Conservation (phyloP, 92 coral and sea anemone genomes). For the Pocillopora grandis region DNA sequence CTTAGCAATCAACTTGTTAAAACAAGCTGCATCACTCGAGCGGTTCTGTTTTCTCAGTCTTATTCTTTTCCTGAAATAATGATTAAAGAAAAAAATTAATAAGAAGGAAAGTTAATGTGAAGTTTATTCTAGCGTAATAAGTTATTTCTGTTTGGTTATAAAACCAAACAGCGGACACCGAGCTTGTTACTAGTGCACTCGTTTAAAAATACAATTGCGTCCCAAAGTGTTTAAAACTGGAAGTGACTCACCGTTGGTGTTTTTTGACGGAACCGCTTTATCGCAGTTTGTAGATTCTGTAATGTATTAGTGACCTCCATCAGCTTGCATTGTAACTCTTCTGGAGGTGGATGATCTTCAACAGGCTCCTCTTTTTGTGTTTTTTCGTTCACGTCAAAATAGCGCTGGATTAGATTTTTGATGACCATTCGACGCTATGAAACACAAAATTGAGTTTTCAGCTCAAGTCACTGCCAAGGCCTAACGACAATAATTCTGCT, state of each 20-base stretch:
- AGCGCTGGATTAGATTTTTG: constrained; percentile 56
- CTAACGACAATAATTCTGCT: no score
- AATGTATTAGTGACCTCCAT: constrained; percentile 31
- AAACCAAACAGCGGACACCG: no score
- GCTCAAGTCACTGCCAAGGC: not conserved
- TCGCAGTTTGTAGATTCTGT: constrained; percentile 20
- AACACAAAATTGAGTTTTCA: not conserved
- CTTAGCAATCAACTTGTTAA: no score
- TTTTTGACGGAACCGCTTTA: constrained; percentile 7
- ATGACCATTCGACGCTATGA: constrained; percentile 60
- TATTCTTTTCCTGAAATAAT: no score
- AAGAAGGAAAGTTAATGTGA: no score
- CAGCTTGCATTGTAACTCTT: constrained; percentile 25
- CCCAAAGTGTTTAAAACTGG: not conserved
- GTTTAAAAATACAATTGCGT: no score
- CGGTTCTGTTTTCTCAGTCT: no score
- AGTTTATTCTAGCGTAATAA: no score
- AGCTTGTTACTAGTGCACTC: no score
- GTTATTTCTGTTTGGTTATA: no score
- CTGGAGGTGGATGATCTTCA: constrained; percentile 12
- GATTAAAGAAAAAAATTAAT: no score
- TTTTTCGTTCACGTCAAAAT: constrained; percentile 44
- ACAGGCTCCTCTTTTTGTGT: constrained; percentile 1
- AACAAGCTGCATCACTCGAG: no score
- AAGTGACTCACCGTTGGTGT: constrained; percentile 8